Evolutionary conservation across 1,140 invertebrate species (phyloP).

Genomic region (Drosophila lacertosa): DNA sequence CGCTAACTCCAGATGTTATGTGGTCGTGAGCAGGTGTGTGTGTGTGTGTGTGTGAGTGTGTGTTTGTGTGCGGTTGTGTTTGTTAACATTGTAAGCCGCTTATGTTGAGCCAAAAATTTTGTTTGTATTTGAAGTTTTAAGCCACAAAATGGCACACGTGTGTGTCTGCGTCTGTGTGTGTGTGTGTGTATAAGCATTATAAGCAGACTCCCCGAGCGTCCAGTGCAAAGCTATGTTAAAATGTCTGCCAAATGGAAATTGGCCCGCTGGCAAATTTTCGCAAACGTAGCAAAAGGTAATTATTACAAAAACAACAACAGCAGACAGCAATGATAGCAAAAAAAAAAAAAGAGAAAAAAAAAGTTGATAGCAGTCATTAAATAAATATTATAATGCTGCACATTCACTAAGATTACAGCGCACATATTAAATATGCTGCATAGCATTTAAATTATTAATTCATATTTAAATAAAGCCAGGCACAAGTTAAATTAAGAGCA

Average conservation of each 20-base stretch:
- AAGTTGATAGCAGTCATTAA: slow-evolving; percentile 74
- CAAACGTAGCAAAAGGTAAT: slow-evolving; percentile 30
- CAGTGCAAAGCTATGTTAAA: slow-evolving; percentile 1
- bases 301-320: slow-evolving; percentile 48
- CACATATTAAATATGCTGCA: slow-evolving; percentile 69
- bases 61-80: slow-evolving; percentile 19
- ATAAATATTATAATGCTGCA: slow-evolving; percentile 75
- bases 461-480: slow-evolving; percentile 75
- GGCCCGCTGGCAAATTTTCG: slow-evolving; percentile 3
- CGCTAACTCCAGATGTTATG: slow-evolving; percentile 21
- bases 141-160: slow-evolving; percentile 75
- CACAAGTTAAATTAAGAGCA: slow-evolving; percentile 77
- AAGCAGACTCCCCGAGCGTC: not conserved
- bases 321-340: slow-evolving; percentile 33
- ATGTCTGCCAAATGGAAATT: not conserved
- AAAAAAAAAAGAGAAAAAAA: slow-evolving; percentile 53
- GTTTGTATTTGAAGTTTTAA: slow-evolving; percentile 76
- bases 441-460: slow-evolving; percentile 78
- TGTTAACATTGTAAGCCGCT: slow-evolving; percentile 80
- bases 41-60: slow-evolving; percentile 27
- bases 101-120: slow-evolving; percentile 69
- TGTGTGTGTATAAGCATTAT: slow-evolving; percentile 8
- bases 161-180: too few species aligned
- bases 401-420: slow-evolving; percentile 64
- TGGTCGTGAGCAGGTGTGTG: not conserved